Evolutionary conservation across 30 jellyfish, hydroid and myxozoan genomes (phyloP), one percentile per base, ranked within the genome.

Genomic region (Phacellophora camtschatica): DNA sequence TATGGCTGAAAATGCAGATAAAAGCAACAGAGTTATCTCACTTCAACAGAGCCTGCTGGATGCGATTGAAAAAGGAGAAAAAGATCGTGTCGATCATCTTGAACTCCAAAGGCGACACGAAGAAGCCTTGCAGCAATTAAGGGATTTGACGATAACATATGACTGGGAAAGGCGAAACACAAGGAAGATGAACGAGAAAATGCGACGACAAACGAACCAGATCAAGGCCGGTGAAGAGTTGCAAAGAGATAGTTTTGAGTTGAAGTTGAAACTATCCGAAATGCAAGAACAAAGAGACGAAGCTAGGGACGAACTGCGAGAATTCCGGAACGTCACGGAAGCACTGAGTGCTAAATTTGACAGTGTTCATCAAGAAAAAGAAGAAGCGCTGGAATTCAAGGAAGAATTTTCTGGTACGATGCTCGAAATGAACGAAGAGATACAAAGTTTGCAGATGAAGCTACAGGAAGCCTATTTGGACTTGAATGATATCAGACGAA

Each of bases 111-210:
- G 58, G 55, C 77, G 92, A 56, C 88, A 92, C 62, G 96, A 85
- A 54, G 81, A 64, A n/a, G 58, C 51, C 2, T 76, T 81, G 84
- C 82, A 86, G 66, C 96, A 85, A 48, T 37, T 92, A 15, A 81
- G 89, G 54, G 98, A 92, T 49, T 54, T 92, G 45, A 82, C 96
- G 80, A 85, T 92, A 19, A 92, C 85, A 46, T 92, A 85, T 79
- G 98, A 92, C 35, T 83, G 63, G 55, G 90, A 78, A 59, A 19
- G 96, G 37, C 74, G 87, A n/a, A 93, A 86, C 51, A 85, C 98
- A 15, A 71, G 50, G 30, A 84, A 86, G 31, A 78, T 92, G 87
- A 57, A 73, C 61, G 92, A 77, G 70, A 81, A 77, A 65, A 92
- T 85, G 72, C 74, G 89, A 66, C 54, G 66, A 22, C 95, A 92